Base-by-base conservation (phyloP, 1,140 invertebrate genomes). In the Hydropsyche tenuis region DNA sequence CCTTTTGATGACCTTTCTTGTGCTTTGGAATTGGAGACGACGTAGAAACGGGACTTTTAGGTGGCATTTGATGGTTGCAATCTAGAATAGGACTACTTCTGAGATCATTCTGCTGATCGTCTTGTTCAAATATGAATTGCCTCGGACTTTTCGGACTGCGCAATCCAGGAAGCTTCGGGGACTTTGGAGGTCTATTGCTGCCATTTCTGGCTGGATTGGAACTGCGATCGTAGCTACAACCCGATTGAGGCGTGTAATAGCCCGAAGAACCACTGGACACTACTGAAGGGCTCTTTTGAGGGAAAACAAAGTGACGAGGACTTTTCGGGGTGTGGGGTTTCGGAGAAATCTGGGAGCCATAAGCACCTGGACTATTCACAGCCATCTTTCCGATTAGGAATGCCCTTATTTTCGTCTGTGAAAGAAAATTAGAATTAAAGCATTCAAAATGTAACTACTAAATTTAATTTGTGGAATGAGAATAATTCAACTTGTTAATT, bases 251-350 rank as follows among this genome's bases (percentile, higher is more conserved):
- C 0, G 84, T 86, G 78, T 84, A 86, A 70, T 86, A 86, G 1
- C 84, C 84, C 0, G 83, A 85, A 1, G 83, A 85, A 0, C 83
- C 85, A 78, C 82, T 85, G 16, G 84, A 85, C 7, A 82, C 80
- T n/a, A 85, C 82, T 16, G 84, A 85, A 51, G 84, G 83, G 73
- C 83, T 85, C 73, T 85, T 85, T 71, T 85, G 84, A 0, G 84
- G 84, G 66, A 85, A 85, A 5, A 85, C 80, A 60, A 85, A 85
- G 73, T 85, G 84, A 4, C 83, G 79, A 4, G 84, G 84, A 72
- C 83, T 85, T 78, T 85, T 85, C 5, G 84, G 84, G 0, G 84
- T 85, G 51, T 82, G 80, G 1, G 84, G 81, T 75, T 85, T 85
- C n/a, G 84, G 84, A 12, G 84, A 85, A 22, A 85, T 76, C 42